A percentile compares a stretch with the other conserved stretches of the same genome.
phyloP scores from a whole-genome alignment of 2,113 vertebrate genomes.

The Symphodus melops region DNA sequence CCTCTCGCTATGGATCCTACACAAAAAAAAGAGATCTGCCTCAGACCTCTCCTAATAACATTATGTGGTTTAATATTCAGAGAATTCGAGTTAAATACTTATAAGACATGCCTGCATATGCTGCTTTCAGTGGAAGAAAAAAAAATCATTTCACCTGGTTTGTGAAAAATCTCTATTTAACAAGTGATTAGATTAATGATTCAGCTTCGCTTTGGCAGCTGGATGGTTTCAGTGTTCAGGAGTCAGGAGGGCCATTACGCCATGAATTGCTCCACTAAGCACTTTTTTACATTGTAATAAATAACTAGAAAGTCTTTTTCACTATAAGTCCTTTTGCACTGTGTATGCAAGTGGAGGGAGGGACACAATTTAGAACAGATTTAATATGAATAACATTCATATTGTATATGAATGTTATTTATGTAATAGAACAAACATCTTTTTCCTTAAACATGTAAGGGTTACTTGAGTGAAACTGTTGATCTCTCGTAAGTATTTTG shows the following conservation, averaged over 20 bases:
- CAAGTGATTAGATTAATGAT: slow-evolving; percentile 2
- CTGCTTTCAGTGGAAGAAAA: neutral
- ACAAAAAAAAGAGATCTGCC: neutral
- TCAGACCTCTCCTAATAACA: neutral
- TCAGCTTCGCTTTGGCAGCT: slow-evolving; percentile 23
- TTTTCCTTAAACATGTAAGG: neutral
- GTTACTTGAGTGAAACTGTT: neutral
- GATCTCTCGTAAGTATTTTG: slow-evolving; percentile 4
- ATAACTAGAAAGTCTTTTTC: slow-evolving; percentile 31
- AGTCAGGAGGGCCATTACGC: slow-evolving; percentile 10
- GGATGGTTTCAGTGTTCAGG: slow-evolving; percentile 7
- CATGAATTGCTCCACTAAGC: slow-evolving; percentile 20
- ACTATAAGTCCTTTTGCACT: neutral
- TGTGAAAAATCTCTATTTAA: slow-evolving; percentile 6
- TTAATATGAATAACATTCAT: no score
- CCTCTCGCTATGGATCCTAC: slow-evolving; percentile 12
- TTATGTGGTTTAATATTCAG: neutral
- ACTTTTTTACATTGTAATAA: slow-evolving; percentile 34
- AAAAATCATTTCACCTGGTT: slow-evolving; percentile 1
- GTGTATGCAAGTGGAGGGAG: neutral
- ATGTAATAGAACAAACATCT: no score
- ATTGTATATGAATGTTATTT: no score
- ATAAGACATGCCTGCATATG: no score
- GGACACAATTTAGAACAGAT: no score
- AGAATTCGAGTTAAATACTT: neutral